Evolutionary conservation across 64 coral and sea anemone species (phyloP).

Genomic region (Stichodactyla mertensii): DNA sequence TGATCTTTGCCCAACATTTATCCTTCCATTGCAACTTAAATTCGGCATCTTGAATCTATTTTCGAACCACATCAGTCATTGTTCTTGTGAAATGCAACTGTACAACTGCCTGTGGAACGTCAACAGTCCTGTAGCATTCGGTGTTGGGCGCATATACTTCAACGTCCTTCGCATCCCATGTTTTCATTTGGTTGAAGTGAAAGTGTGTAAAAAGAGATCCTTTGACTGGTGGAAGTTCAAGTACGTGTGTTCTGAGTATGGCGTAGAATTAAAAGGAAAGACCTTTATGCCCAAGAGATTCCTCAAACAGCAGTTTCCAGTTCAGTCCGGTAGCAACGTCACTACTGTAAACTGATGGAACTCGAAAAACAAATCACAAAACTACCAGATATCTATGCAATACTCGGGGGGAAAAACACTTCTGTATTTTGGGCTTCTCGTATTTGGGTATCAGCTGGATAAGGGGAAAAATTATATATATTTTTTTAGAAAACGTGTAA

Average conservation of each 20-base stretch:
- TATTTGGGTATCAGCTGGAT: no score
- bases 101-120: slow-evolving; percentile 25
- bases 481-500: no score
- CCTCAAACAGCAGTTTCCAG: neutral
- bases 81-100: slow-evolving; percentile 29
- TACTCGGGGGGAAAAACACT: no score
- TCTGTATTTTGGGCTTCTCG: no score
- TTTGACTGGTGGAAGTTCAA: slow-evolving; percentile 15
- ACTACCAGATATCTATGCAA: neutral
- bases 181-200: slow-evolving; percentile 21
- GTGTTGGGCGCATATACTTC: slow-evolving; percentile 41
- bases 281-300: neutral
- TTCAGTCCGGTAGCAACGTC: neutral
- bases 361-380: neutral
- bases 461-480: no score
- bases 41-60: slow-evolving; percentile 27
- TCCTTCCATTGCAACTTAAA: slow-evolving; percentile 19
- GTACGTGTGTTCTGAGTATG: neutral
- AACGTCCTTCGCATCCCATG: slow-evolving; percentile 22
- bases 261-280: neutral
- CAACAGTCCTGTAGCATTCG: neutral
- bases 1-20: slow-evolving; percentile 30
- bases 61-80: slow-evolving; percentile 25
- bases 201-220: neutral
- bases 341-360: neutral